Conservation (phyloP, 2,888 invertebrate species). For the Smittia sp. region DNA sequence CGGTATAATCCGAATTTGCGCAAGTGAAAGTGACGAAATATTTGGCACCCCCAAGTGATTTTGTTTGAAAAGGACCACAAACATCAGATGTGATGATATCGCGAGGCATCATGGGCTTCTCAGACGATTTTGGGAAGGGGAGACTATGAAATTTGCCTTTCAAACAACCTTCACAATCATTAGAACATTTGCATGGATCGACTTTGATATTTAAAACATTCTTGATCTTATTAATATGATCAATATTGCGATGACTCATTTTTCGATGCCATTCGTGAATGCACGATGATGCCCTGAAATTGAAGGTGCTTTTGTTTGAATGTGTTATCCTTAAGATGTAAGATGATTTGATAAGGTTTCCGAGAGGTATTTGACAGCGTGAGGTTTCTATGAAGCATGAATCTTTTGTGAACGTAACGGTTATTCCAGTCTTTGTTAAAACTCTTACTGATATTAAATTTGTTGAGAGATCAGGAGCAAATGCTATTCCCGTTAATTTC, state of each 20-base stretch:
- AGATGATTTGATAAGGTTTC: too few species aligned
- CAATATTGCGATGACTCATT: not conserved
- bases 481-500: not conserved
- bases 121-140: constrained; percentile 43
- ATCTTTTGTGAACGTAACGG: not conserved
- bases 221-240: not conserved
- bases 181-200: constrained; percentile 22
- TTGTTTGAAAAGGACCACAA: constrained; percentile 48
- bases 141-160: constrained; percentile 45
- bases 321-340: not conserved
- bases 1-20: constrained; percentile 44
- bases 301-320: not conserved
- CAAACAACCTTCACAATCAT: constrained; percentile 43
- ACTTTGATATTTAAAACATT: not conserved
- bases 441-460: not conserved
- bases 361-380: not conserved
- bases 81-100: constrained; percentile 49
- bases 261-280: constrained; percentile 11
- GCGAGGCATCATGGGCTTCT: constrained; percentile 44
- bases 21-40: constrained; percentile 50
- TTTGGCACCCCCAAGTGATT: constrained; percentile 47
- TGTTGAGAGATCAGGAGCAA: not conserved
- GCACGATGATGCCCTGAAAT: not conserved
- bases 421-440: not conserved
- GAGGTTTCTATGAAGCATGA: not conserved